These are phyloP conservation scores for Carposina sasakii DNA, from an alignment of 1,140 invertebrate species.

Conservation along the genomic window DNA sequence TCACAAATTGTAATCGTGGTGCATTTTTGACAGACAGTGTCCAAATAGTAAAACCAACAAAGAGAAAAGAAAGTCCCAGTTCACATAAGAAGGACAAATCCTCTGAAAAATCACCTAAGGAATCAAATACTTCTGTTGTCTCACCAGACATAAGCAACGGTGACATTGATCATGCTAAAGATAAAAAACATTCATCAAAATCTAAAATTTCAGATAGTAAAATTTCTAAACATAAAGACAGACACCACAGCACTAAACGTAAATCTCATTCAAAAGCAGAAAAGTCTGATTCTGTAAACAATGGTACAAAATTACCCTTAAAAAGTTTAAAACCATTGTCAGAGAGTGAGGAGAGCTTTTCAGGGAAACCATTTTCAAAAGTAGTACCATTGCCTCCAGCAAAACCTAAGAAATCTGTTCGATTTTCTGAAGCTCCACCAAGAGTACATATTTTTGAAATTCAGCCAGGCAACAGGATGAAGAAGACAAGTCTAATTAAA, in stretches of 20 bases:
- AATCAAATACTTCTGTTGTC: not conserved
- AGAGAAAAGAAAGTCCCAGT: conserved; percentile 25
- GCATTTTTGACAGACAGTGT: conserved; percentile 41
- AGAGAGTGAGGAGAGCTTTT: conserved; percentile 28
- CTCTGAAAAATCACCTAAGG: conserved; percentile 10
- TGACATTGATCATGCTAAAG: conserved; percentile 13
- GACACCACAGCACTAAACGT: conserved; percentile 14
- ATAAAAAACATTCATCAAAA: conserved; percentile 19
- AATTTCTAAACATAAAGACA: conserved; percentile 15
- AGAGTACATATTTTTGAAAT: conserved; percentile 44
- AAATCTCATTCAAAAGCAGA: conserved; percentile 15
- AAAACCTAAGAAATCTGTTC: conserved; percentile 39
- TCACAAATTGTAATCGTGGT: conserved; percentile 45
- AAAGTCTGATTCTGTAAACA: too few relatives aligned
- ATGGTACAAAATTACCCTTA: conserved; percentile 23
- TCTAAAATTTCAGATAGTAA: conserved; percentile 12
- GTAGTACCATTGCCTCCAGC: conserved; percentile 30
- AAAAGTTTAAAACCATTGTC: conserved; percentile 36
- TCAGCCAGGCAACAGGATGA: conserved; percentile 55
- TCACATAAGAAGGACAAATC: conserved; percentile 9
- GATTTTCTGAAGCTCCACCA: conserved; percentile 39
- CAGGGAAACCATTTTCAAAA: conserved; percentile 37
- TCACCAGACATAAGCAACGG: conserved; percentile 7
- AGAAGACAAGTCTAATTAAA: conserved; percentile 46
- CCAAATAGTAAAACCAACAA: conserved; percentile 27